Evolutionary conservation across 2,888 invertebrate genomes (phyloP), one percentile per base, ranked within the genome.

Genomic region (Eupithecia inturbata): DNA sequence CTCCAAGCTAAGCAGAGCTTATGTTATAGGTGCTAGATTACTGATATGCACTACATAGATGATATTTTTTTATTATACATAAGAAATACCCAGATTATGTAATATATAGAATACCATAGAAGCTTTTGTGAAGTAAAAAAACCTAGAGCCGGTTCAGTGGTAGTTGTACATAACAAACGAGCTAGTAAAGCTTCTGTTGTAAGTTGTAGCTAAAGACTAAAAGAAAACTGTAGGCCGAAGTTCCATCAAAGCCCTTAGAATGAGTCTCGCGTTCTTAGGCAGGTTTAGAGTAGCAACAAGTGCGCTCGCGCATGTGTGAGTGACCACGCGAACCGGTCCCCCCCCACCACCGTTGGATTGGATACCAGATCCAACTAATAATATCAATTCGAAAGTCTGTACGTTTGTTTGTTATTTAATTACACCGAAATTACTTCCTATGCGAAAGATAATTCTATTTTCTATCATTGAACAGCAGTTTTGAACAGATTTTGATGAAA

Each of bases 281-380:
- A 66, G 66, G 66, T 66, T 66, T 26, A 66, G 66, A 66, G 66
- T 66, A 66, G 64, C 64, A 64, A 66, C 66, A 66, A 66, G 39
- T 39, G 36, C 39, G 66, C 9, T 36, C 22, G 63, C 64, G 36
- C 49, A 22, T 64, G 66, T 66, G 39, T 66, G 64, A 6, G 66
- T 66, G 33, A n/a, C 31, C 28, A 31, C 62, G 67, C 84, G 84
- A 90, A 92, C 92, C 92, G 92, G 92, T 92, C 91, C 79, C n/a
- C 87, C 91, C 79, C 87, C 87, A 89, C 89, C 88, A 89, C 89
- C 87, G 90, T 89, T 90, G 88, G 85, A 86, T 89, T 90, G 88
- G 85, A 86, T 87, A 87, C 88, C 87, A 88, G 87, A 89, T 90
- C 10, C 66, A 22, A 41, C 66, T 41, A 41, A 22, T 53, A 49